Base-by-base conservation (phyloP, 2,797 vertebrate species). In the Melanotaenia boesemani region DNA sequence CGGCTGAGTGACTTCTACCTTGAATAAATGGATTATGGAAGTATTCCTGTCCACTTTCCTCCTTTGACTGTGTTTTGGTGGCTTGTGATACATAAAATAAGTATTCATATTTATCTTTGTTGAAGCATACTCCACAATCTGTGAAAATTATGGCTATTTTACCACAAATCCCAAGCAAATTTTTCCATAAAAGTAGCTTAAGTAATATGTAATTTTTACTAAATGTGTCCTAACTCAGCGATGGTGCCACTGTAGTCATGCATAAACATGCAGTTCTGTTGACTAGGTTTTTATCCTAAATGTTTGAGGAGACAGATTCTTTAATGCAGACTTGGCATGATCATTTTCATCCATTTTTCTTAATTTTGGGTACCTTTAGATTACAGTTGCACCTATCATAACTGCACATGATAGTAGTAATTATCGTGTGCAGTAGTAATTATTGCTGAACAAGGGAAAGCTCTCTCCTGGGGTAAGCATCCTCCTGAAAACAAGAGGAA, bases 11-110 rank as follows among this genome's bases (percentile, higher is more conserved):
- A 44, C 15, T 44, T 44, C 41, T 56, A 30, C 63, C 41, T 66
- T 64, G 30, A 80, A 80, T 74, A 80, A 75, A 80, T 73, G 69
- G 68, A 67, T 77, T 50, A 78, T 24, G 52, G 39, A 22, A 63
- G 32, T 60, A 13, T 58, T 72, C 22, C 50, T 1, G 5, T 78
- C 64, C 44, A 76, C 13, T 5, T 20, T 37, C 12, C 36, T 57
- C 26, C 32, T 71, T 28, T 63, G 8, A 62, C 34, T 58, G 24
- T 48, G 48, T n/a, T 50, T 30, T 46, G 16, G 63, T 68, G 72
- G 73, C 67, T 58, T 77, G 24, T 65, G 71, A 71, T 67, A 78
- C 2, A 39, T 6, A 44, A 26, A 55, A 55, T 55, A 55, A 55
- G 50, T 52, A 30, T 52, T 71, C 55, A 54, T 71, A 32, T 75